phyloP scores from a whole-genome alignment of 1,140 invertebrate species.

The Cheumatopsyche charites region DNA sequence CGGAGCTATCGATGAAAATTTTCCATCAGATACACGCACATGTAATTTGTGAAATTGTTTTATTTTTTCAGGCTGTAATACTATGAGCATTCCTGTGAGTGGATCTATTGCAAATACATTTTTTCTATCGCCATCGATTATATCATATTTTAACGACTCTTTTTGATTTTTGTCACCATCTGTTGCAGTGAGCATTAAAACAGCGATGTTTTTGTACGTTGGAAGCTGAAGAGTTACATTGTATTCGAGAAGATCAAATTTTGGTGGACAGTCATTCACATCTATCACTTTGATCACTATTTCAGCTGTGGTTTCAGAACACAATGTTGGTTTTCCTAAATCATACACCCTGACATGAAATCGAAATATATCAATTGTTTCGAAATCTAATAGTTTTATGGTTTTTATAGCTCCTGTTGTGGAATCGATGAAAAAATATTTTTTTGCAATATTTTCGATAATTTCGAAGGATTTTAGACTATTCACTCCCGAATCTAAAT shows the following conservation, averaged over 20 bases:
- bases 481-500: slow-evolving; percentile 79
- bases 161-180: slow-evolving; percentile 73
- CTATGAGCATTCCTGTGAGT: slow-evolving; percentile 72
- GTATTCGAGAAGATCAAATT: slow-evolving; percentile 70
- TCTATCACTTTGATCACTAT: slow-evolving; percentile 74
- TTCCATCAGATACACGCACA: slow-evolving; percentile 72
- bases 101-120: slow-evolving; percentile 79
- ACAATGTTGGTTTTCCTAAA: slow-evolving; percentile 76
- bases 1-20: slow-evolving; percentile 67
- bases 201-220: slow-evolving; percentile 73
- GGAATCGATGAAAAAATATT: slow-evolving; percentile 82
- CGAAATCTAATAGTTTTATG: slow-evolving; percentile 76
- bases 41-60: slow-evolving; percentile 64
- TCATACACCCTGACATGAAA: slow-evolving; percentile 77
- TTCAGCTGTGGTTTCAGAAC: slow-evolving; percentile 71
- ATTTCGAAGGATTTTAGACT: slow-evolving; percentile 81
- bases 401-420: slow-evolving; percentile 84
- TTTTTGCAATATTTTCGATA: slow-evolving; percentile 70
- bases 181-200: slow-evolving; percentile 69
- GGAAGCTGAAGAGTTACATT: slow-evolving; percentile 77
- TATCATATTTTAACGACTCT: slow-evolving; percentile 70
- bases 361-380: slow-evolving; percentile 68
- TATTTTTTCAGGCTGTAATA: slow-evolving; percentile 50
- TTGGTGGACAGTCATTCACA: slow-evolving; percentile 82
- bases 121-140: slow-evolving; percentile 77